Percentiles rank a stretch among this genome's conserved stretches.
phyloP scores from a whole-genome alignment of 2,888 invertebrate genomes.

The Lissocephala sabroskyi region DNA sequence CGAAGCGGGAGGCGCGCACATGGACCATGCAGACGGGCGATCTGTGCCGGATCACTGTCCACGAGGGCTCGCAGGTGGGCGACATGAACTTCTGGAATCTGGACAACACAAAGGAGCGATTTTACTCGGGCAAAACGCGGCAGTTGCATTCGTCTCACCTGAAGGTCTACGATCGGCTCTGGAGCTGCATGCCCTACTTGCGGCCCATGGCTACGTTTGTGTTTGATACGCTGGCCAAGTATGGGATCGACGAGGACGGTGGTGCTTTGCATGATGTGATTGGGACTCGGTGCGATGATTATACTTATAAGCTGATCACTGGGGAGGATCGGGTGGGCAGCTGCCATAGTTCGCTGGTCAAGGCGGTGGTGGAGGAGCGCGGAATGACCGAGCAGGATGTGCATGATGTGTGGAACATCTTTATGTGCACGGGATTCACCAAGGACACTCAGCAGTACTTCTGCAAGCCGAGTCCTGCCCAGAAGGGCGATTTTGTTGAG shows the following conservation, averaged over 20 bases:
- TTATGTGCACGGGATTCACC: conserved; percentile 74
- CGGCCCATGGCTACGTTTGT: conserved; percentile 74
- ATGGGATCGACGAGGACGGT: conserved; percentile 73
- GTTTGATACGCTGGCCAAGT: conserved; percentile 71
- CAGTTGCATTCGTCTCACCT: conserved; percentile 73
- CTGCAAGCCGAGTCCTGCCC: conserved; percentile 73
- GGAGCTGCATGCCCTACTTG: conserved; percentile 73
- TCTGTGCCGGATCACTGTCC: conserved; percentile 71
- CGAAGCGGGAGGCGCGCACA: conserved; percentile 70
- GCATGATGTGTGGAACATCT: conserved; percentile 75
- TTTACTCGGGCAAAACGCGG: conserved; percentile 74
- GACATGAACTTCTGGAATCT: conserved; percentile 74
- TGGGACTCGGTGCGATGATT: conserved; percentile 74
- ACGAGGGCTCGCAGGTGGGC: conserved; percentile 73
- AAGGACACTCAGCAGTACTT: conserved; percentile 73
- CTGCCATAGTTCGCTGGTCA: conserved; percentile 73
- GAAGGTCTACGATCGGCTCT: conserved; percentile 72
- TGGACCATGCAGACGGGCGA: conserved; percentile 72
- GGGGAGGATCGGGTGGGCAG: conserved; percentile 71
- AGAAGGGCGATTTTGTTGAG: conserved; percentile 73
- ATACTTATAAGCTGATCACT: conserved; percentile 73
- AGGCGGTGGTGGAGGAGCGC: conserved; percentile 68
- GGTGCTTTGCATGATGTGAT: conserved; percentile 73
- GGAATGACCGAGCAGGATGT: conserved; percentile 73
- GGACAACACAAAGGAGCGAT: conserved; percentile 71